phyloP scores from a whole-genome alignment of 2,113 vertebrate genomes.

The Aspiorhynchus laticeps region DNA sequence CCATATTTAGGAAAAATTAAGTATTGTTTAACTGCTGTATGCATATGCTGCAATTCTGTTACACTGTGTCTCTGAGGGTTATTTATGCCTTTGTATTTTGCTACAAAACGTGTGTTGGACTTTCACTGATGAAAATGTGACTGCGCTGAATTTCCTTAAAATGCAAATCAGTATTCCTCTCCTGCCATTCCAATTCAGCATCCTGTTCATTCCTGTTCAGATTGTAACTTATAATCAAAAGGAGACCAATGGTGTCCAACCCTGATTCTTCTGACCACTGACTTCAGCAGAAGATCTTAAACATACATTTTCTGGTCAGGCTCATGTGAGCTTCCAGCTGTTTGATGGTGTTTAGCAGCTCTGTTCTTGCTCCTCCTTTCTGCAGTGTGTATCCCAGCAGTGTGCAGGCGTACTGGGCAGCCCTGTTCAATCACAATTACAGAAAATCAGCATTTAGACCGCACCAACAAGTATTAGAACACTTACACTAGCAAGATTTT shows the following conservation, averaged over 20 bases:
- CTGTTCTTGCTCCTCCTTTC: conserved; percentile 72
- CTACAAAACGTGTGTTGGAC: not conserved
- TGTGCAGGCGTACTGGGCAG: conserved; percentile 88
- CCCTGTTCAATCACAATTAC: conserved; percentile 69
- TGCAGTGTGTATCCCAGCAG: conserved; percentile 82
- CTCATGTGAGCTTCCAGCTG: conserved; percentile 89
- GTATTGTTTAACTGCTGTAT: not conserved
- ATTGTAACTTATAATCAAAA: not conserved
- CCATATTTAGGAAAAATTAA: not conserved
- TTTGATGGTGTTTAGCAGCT: conserved; percentile 72
- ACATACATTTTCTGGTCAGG: conserved; percentile 87
- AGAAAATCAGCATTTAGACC: not conserved
- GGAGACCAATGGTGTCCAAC: not conserved
- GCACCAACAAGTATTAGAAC: too few relatives aligned
- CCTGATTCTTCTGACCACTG: not conserved
- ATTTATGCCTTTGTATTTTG: not conserved
- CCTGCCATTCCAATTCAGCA: not conserved
- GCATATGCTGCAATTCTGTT: not conserved
- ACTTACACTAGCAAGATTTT: too few relatives aligned
- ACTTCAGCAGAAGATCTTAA: not conserved
- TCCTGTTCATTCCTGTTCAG: not conserved
- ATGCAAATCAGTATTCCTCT: not conserved
- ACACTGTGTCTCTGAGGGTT: not conserved
- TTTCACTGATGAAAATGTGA: not conserved
- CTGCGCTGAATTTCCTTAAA: not conserved